Conservation (phyloP, 2,797 vertebrate species). For the Percopsis omiscomaycus region DNA sequence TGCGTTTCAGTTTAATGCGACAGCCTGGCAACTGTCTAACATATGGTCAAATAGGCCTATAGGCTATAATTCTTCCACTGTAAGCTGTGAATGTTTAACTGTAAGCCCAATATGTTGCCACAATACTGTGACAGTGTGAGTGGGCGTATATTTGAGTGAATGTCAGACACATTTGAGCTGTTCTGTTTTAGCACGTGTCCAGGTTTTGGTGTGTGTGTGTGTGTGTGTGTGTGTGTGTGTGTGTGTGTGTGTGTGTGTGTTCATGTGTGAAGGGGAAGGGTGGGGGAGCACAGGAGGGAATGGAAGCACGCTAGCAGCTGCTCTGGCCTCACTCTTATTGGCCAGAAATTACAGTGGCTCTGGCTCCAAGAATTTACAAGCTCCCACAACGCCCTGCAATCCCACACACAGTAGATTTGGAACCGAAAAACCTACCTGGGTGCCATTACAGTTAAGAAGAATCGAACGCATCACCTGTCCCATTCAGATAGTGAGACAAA, state of each 20-base stretch:
- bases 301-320: slow-evolving; percentile 71
- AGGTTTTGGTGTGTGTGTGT: slow-evolving; percentile 43
- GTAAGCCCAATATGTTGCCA: slow-evolving; percentile 49
- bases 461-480: slow-evolving; percentile 31
- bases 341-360: slow-evolving; percentile 80
- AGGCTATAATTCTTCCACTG: slow-evolving; percentile 37
- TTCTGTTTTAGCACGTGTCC: slow-evolving; percentile 22
- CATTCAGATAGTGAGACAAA: slow-evolving; percentile 27
- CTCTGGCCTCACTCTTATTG: slow-evolving; percentile 70
- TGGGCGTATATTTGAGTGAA: slow-evolving; percentile 9
- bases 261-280: slow-evolving; percentile 9
- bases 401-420: slow-evolving; percentile 24
- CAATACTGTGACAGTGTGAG: slow-evolving; percentile 52
- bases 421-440: slow-evolving; percentile 59
- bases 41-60: slow-evolving; percentile 43
- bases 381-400: slow-evolving; percentile 71
- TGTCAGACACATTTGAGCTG: slow-evolving; percentile 6
- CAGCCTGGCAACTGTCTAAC: slow-evolving; percentile 29
- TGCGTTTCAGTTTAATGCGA: slow-evolving; percentile 20
- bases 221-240: slow-evolving; percentile 19
- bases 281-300: slow-evolving; percentile 30
- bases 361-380: slow-evolving; percentile 81
- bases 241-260: background rate
- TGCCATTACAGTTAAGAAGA: slow-evolving; percentile 54
- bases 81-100: slow-evolving; percentile 52